Base-by-base conservation (phyloP, 2,888 invertebrate species). In the Diarsia mendica region DNA sequence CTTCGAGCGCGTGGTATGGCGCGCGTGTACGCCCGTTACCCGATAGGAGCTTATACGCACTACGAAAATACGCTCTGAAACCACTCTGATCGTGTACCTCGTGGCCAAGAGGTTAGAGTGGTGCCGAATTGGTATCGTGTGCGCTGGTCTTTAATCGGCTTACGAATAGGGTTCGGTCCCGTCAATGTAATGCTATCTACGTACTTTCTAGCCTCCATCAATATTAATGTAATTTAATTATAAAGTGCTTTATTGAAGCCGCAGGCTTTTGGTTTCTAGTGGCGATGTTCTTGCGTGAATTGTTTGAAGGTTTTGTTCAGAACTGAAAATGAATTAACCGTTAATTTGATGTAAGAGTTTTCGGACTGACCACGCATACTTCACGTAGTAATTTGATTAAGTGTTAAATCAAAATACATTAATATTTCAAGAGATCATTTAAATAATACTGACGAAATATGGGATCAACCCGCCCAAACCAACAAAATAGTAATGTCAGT, bases 121-220 rank as follows among this genome's bases (percentile, higher is more conserved):
- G 1, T 23, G 11, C 10, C 18, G 11, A 55, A 3, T 44, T 33
- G 39, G 6, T 20, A 6, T 64, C 15, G 74, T 77, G 73, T 80
- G 33, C 77, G 77, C 13, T n/a, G n/a, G 23, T 51, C 77, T 80
- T 85, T 92, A 92, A 93, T 92, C 92, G 87, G 92, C 91, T 93
- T 92, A 92, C 79, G 82, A 86, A 87, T 86, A 86, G 88, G 86
- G 88, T 89, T 71, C 72, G 75, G 83, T 79, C 85, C 86, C 80
- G 81, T 71, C 83, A 67, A 69, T 85, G 87, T 88, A 84, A 85
- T 85, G 82, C 74, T 81, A 81, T 82, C 75, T 81, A 79, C 72
- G 79, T 67, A 83, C 75, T 85, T 83, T 87, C 70, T 76, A 72
- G 66, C 78, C 77, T 79, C 72, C 77, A 77, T 71, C 75, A 75